Evolutionary conservation across 2,797 vertebrate species (phyloP), one percentile per base, ranked within the genome.

Genomic region (Anolis apletophallus): DNA sequence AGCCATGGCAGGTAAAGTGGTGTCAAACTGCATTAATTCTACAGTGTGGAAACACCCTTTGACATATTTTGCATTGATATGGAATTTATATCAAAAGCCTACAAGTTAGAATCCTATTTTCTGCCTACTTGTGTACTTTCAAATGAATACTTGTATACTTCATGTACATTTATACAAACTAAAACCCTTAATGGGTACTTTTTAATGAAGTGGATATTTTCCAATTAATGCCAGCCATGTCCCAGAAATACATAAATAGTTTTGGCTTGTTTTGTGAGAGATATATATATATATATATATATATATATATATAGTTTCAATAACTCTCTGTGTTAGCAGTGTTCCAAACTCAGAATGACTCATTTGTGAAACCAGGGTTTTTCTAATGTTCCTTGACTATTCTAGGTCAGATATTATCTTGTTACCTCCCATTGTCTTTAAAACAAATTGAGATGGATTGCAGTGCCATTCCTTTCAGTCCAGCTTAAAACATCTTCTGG

Each of bases 291-390:
- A n/a, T n/a, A n/a, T n/a, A n/a, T n/a, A n/a, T n/a, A n/a, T n/a
- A n/a, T n/a, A n/a, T n/a, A n/a, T n/a, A n/a, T n/a, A n/a, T n/a
- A n/a, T 29, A 84, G 17, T 83, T 91, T 21, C 85, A 91, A 34
- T 74, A 90, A 54, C 83, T 29, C 40, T 54, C 78, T 29, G 59
- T 88, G 40, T 82, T 84, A 81, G 69, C 55, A 32, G 10, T 61
- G 36, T 91, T 91, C 91, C 80, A 89, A 91, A 91, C 90, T 92
- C 89, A 91, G 54, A 17, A 61, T 85, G 83, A 85, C 85, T 93
- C 54, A 94, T 86, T 86, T 90, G 50, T 29, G 78, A 50, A 93
- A 80, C 40, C 40, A 36, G 75, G 8, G 82, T 64, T 86, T 85
- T 89, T 0, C 64, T 82, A 88, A 88, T 92, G 83, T 85, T 93